Conservation (phyloP, 2,113 vertebrate species). For the Micronycteris hirsuta region DNA sequence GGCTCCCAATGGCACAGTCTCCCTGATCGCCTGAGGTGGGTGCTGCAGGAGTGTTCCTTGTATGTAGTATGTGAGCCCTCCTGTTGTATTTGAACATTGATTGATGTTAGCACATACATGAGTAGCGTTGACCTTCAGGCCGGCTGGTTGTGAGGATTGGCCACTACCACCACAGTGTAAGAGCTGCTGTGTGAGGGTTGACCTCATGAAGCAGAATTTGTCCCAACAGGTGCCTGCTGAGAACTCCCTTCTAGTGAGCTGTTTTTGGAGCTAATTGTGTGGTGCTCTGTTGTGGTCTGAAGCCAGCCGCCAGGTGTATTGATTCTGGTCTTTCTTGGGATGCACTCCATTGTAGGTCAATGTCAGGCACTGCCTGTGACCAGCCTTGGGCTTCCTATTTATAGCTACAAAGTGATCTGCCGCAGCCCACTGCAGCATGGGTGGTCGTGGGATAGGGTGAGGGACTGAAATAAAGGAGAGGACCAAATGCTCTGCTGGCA, state of each 20-base stretch:
- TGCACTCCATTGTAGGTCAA: background rate
- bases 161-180: background rate
- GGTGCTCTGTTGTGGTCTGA: background rate
- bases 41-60: background rate
- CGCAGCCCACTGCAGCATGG: too few relatives aligned
- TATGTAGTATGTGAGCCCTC: background rate
- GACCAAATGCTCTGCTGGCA: too few relatives aligned
- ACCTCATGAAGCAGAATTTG: too few relatives aligned
- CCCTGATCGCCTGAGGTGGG: background rate
- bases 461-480: too few relatives aligned
- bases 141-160: background rate
- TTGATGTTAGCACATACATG: background rate
- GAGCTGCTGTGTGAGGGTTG: too few relatives aligned
- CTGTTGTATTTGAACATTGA: background rate
- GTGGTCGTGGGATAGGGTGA: too few relatives aligned
- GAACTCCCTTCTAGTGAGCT: background rate
- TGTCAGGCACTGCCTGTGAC: background rate
- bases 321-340: too few relatives aligned
- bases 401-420: background rate
- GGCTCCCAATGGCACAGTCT: background rate
- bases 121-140: background rate
- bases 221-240: background rate
- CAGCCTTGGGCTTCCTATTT: background rate
- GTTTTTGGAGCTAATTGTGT: background rate
- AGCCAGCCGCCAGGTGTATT: background rate